Evolutionary conservation across 2,888 invertebrate species (phyloP).

Genomic region (Allophyes oxyacanthae): DNA sequence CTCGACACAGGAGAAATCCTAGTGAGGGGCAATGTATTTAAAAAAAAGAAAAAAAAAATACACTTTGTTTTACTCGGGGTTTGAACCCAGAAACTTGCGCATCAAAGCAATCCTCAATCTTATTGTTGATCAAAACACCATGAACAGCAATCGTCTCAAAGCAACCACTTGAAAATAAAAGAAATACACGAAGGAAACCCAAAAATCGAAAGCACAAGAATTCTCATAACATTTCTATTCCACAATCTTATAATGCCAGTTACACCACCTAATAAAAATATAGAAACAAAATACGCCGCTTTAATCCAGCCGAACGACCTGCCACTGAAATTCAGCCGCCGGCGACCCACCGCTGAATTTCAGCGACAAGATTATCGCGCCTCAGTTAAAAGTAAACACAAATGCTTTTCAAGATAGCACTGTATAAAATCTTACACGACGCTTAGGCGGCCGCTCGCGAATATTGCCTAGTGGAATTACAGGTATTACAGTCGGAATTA

Average conservation of each 20-base stretch:
- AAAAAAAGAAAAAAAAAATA: too few relatives aligned
- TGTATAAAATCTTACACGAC: constrained; percentile 54
- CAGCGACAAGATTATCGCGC: constrained; percentile 29
- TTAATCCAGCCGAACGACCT: not conserved
- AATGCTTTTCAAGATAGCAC: constrained; percentile 39
- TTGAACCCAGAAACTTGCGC: too few relatives aligned
- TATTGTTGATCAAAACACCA: too few relatives aligned
- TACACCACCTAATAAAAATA: not conserved
- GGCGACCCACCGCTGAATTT: not conserved
- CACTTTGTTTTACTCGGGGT: too few relatives aligned
- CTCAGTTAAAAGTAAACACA: constrained; percentile 53
- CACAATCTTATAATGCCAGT: constrained; percentile 1
- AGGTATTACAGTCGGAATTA: constrained; percentile 52
- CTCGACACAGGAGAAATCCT: too few relatives aligned
- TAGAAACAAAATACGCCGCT: constrained; percentile 2
- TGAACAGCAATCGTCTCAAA: too few relatives aligned
- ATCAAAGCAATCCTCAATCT: too few relatives aligned
- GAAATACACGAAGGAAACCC: too few relatives aligned
- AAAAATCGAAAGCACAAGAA: too few relatives aligned
- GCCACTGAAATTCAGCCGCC: constrained; percentile 1
- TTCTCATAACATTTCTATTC: not conserved
- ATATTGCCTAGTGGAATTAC: constrained; percentile 71
- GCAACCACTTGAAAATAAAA: too few relatives aligned
- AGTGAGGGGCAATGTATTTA: too few relatives aligned
- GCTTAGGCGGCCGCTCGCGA: constrained; percentile 67